phyloP scores from a whole-genome alignment of 2,888 invertebrate genomes.

The Rosalia funebris region DNA sequence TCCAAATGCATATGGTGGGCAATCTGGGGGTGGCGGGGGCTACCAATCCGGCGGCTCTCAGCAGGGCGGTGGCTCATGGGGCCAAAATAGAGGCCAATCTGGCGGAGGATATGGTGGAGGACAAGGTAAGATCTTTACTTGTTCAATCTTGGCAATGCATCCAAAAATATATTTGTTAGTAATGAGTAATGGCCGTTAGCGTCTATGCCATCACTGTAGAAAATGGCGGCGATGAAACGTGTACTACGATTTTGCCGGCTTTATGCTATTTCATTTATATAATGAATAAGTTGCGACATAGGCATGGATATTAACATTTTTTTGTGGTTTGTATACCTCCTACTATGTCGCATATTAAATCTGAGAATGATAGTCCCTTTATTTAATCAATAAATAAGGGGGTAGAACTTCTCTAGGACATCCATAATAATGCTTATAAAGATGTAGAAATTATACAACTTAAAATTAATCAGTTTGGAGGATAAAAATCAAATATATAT shows the following conservation, averaged over 20 bases:
- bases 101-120: conserved; percentile 52
- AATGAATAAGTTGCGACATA: conserved; percentile 55
- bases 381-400: conserved; percentile 54
- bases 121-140: conserved; percentile 48
- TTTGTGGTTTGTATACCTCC: conserved; percentile 52
- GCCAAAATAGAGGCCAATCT: conserved; percentile 50
- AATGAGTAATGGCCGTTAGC: conserved; percentile 14
- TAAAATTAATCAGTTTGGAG: no score
- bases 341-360: conserved; percentile 58
- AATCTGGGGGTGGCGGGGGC: conserved; percentile 30
- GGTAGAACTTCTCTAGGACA: conserved; percentile 60
- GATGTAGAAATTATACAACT: no score
- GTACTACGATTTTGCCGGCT: no score
- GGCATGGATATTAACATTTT: conserved; percentile 57
- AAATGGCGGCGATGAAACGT: conserved; percentile 33
- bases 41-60: conserved; percentile 28
- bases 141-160: no score
- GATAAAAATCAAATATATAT: no score
- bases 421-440: no score
- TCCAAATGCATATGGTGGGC: conserved; percentile 18
- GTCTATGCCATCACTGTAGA: conserved; percentile 5
- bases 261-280: no score
- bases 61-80: conserved; percentile 46
- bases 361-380: conserved; percentile 61
- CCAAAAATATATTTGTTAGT: background rate